A percentile compares a stretch with the other conserved stretches of the same genome.
These are phyloP conservation scores for Anoura caudifer DNA, from an alignment of 2,113 vertebrate species.

Conservation along the genomic window DNA sequence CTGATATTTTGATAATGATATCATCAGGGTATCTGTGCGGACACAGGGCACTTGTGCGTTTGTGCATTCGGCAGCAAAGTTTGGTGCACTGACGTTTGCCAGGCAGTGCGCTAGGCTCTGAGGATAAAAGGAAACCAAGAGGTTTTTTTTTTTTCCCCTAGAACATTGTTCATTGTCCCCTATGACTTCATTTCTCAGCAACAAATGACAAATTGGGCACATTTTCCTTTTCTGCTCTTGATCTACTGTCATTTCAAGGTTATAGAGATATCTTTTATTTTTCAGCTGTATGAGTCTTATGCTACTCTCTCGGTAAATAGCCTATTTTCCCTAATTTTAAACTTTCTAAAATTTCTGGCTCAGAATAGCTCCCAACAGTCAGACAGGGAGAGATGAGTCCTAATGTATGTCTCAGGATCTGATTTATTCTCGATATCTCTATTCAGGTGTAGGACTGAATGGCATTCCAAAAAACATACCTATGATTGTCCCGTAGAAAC, in stretches of 20 bases:
- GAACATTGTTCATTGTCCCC: not conserved
- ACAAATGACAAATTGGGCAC: not conserved
- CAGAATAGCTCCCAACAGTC: not conserved
- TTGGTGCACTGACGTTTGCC: not conserved
- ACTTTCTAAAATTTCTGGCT: not conserved
- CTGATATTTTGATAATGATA: not conserved
- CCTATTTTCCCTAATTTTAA: not conserved
- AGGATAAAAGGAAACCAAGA: not conserved
- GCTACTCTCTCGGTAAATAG: not conserved
- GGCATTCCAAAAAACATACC: not conserved
- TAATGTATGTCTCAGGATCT: not conserved
- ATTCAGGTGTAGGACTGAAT: not conserved
- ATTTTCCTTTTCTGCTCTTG: not conserved
- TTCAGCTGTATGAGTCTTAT: not conserved
- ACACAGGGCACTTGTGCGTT: not conserved
- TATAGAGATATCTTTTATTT: not conserved
- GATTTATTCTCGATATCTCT: not conserved
- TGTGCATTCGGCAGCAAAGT: not conserved
- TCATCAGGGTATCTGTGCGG: not conserved
- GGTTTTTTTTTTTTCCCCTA: not conserved
- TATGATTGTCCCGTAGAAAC: not conserved
- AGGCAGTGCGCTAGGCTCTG: not conserved
- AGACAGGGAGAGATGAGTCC: not conserved
- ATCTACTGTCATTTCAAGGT: not conserved
- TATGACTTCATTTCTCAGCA: not conserved